Percentiles rank a stretch among this genome's conserved stretches.
Conservation (phyloP, 2,113 vertebrate species). For the Hippopotamus amphibius region DNA sequence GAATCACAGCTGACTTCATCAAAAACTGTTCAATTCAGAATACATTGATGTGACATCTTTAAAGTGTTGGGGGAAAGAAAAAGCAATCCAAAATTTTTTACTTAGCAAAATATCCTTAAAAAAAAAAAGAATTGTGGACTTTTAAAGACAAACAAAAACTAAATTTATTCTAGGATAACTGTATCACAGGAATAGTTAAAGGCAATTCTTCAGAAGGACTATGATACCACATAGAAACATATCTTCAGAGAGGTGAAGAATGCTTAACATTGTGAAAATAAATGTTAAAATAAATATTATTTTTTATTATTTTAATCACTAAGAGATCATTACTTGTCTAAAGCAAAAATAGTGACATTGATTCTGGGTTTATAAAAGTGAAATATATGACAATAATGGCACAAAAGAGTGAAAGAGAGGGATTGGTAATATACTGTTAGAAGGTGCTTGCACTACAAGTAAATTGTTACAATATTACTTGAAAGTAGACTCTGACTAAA, state of each 20-base stretch:
- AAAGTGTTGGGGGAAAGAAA: neutral
- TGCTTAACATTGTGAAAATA: neutral
- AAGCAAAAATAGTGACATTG: neutral
- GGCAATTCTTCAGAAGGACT: neutral
- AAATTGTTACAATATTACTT: neutral
- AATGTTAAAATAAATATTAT: neutral
- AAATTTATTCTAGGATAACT: neutral
- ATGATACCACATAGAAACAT: neutral
- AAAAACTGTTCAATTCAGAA: neutral
- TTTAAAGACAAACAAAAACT: neutral
- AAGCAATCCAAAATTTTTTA: neutral
- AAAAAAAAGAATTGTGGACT: neutral
- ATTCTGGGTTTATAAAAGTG: neutral
- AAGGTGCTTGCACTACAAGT: neutral
- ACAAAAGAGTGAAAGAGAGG: neutral
- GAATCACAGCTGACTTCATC: neutral
- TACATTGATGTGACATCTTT: neutral
- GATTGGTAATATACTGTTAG: neutral
- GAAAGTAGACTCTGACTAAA: neutral
- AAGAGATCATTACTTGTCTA: neutral
- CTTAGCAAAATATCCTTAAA: neutral
- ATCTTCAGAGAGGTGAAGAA: neutral
- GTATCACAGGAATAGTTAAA: neutral
- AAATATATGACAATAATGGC: neutral
- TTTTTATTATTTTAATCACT: neutral